These are phyloP conservation scores for Caenorhabditis tropicalis DNA, from an alignment of 1,140 invertebrate genomes.

Conservation along the genomic window DNA sequence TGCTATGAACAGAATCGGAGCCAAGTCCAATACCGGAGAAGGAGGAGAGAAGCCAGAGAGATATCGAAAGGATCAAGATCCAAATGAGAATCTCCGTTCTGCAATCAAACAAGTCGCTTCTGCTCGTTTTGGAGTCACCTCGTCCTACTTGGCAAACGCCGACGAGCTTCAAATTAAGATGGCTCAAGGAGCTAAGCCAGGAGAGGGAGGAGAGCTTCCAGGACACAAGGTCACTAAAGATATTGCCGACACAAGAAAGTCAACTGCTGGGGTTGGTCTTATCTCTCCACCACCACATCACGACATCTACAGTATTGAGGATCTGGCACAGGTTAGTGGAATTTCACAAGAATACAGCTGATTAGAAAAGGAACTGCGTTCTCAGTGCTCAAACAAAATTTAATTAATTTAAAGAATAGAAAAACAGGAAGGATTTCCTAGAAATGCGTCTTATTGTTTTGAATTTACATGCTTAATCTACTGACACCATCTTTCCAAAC, in stretches of 20 bases:
- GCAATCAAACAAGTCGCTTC: conserved; percentile 87
- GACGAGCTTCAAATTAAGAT: conserved; percentile 97
- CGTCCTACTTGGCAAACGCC: conserved; percentile 92
- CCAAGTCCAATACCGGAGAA: conserved; percentile 96
- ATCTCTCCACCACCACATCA: conserved; percentile 99
- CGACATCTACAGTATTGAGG: conserved; percentile 99
- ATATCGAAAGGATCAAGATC: conserved; percentile 82
- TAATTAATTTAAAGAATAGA: no score
- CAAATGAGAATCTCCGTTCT: conserved; percentile 77
- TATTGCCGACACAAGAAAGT: conserved; percentile 92
- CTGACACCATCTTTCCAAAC: not conserved
- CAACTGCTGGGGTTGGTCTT: conserved; percentile 93
- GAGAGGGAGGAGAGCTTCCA: conserved; percentile 91
- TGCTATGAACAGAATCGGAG: conserved; percentile 94
- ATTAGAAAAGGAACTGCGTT: not conserved
- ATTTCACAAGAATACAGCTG: not conserved
- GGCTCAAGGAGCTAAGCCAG: conserved; percentile 97
- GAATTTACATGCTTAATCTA: conserved; percentile 12
- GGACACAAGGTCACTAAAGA: conserved; percentile 89
- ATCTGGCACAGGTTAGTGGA: conserved; percentile 83
- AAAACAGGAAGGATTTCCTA: no score
- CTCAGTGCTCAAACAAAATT: no score
- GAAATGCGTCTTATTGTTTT: conserved; percentile 34
- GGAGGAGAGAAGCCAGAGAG: conserved; percentile 84
- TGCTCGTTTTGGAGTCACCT: conserved; percentile 96